phyloP scores from a whole-genome alignment of 2,888 invertebrate genomes.

The Mechanitis messenoides region DNA sequence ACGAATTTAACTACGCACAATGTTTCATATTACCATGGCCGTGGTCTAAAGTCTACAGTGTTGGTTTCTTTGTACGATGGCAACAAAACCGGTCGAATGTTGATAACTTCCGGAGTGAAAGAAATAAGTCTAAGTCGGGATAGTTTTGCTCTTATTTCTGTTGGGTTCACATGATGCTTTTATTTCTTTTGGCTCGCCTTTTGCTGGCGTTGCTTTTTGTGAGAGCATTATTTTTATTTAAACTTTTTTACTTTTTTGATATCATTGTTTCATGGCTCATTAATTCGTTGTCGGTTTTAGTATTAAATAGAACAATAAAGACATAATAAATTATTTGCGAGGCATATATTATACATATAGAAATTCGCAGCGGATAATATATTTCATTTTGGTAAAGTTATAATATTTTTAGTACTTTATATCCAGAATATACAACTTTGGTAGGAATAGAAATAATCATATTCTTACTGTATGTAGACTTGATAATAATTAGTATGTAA shows the following conservation, averaged over 20 bases:
- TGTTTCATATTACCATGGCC: neutral
- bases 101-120: constrained; percentile 65
- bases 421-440: no score
- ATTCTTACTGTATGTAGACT: no score
- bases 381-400: no score
- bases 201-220: constrained; percentile 50
- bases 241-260: constrained; percentile 21
- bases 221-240: constrained; percentile 49
- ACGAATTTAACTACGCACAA: neutral
- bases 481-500: no score
- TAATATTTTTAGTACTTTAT: no score
- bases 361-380: no score
- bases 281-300: neutral
- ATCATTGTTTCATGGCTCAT: constrained; percentile 11
- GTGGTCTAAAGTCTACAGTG: constrained; percentile 4
- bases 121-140: constrained; percentile 58
- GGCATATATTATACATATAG: neutral
- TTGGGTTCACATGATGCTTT: constrained; percentile 50
- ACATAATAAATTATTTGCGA: neutral
- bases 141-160: constrained; percentile 56
- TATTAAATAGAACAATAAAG: neutral
- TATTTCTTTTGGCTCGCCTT: constrained; percentile 49
- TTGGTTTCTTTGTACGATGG: constrained; percentile 12
- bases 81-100: constrained; percentile 60
- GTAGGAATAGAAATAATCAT: no score